phyloP scores from a whole-genome alignment of 2,113 vertebrate species.

The Motacilla tschutschensis region DNA sequence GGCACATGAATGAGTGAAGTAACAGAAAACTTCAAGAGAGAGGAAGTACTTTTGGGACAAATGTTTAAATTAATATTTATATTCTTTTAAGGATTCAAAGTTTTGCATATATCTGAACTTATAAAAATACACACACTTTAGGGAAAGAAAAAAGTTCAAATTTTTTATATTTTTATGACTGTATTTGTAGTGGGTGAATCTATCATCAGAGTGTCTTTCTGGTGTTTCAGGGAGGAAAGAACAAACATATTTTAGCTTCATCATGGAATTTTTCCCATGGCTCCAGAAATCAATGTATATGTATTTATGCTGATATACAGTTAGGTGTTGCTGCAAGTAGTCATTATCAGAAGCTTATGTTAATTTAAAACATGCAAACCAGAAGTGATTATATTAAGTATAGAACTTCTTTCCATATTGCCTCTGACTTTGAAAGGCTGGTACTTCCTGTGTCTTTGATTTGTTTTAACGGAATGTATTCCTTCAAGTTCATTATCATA shows the following conservation, averaged over 20 bases:
- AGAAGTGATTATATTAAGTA: neutral
- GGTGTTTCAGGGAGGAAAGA: neutral
- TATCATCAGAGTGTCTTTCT: neutral
- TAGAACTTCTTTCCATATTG: neutral
- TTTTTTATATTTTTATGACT: neutral
- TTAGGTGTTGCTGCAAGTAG: neutral
- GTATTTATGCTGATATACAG: neutral
- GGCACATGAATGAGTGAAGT: neutral
- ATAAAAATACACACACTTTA: neutral
- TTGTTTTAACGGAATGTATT: neutral
- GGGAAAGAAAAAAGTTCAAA: fast-evolving
- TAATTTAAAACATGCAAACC: neutral
- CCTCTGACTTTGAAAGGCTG: neutral
- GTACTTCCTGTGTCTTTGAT: neutral
- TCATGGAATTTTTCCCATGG: neutral
- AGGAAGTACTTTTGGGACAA: neutral
- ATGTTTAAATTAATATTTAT: neutral
- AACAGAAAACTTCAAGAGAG: neutral
- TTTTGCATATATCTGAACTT: neutral
- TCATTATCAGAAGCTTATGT: neutral
- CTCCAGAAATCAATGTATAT: neutral
- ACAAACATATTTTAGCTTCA: neutral
- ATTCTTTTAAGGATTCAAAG: neutral
- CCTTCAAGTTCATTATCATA: neutral
- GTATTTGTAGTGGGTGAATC: neutral